Evolutionary conservation across 2,888 invertebrate species (phyloP), one percentile per base, ranked within the genome.

Genomic region (Epinotia bilunana): DNA sequence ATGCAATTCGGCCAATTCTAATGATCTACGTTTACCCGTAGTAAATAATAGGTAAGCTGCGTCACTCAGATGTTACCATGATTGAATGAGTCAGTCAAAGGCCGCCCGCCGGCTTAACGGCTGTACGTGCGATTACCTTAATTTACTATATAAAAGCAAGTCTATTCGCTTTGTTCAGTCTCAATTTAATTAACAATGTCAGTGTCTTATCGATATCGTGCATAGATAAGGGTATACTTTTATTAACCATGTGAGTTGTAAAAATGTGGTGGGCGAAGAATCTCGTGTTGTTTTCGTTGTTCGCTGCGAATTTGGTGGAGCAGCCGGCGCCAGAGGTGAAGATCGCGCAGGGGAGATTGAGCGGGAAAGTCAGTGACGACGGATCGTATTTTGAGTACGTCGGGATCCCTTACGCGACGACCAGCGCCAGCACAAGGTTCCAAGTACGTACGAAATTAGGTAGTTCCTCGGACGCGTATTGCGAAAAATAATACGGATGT

Each of bases 361-460:
- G 67, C 12, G 79, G 79, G 49, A 77, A 74, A 65, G 69, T 79
- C 53, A 79, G 79, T 46, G 65, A 65, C 11, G 79, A 79, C 67
- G 78, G 79, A 1, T 63, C 79, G 9, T 77, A 78, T 73, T 79
- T 77, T 20, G 79, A 79, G 49, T 79, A 78, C 71, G 68, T 78
- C 12, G 79, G 79, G 6, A 79, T 79, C 53, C 79, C 79, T n/a
- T 79, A 79, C 55, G 78, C 78, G 11, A 72, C 78, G 1, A 74
- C 73, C 3, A 78, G 70, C 20, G 53, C 28, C 49, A 73, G 73
- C 20, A 76, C 69, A 3, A 60, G 78, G n/a, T 79, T 79, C 83
- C 87, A 92, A 90, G 93, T 93, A 74, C 80, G 83, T 80, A 73
- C 79, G 6, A 33, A 49, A 5, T 13, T 28, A 3, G 20, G 16